Evolutionary conservation across 1,140 invertebrate species (phyloP).

Genomic region (Nephila pilipes): DNA sequence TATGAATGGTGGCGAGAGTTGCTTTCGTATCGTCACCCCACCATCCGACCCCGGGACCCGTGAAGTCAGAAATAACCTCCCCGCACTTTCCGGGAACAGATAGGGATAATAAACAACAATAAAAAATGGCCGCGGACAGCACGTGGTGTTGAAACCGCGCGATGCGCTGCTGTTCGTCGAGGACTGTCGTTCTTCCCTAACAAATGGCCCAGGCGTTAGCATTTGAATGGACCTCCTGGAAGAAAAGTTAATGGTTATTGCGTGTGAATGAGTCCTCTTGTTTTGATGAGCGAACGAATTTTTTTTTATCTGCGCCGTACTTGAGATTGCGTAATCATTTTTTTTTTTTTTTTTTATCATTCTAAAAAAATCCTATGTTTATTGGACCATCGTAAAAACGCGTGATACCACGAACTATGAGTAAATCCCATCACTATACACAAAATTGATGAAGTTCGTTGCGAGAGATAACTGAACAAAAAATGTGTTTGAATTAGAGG

Average conservation of each 20-base stretch:
- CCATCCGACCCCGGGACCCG: neutral
- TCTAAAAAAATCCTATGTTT: too few relatives aligned
- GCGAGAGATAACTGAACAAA: too few relatives aligned
- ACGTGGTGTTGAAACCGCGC: slow-evolving; percentile 10
- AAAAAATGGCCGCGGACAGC: slow-evolving; percentile 12
- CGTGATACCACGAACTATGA: too few relatives aligned
- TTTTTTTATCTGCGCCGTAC: neutral
- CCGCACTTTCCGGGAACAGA: slow-evolving; percentile 6
- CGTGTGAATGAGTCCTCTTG: slow-evolving; percentile 5
- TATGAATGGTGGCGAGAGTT: neutral
- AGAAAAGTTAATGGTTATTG: slow-evolving; percentile 23
- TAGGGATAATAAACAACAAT: slow-evolving; percentile 30
- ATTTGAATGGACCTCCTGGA: slow-evolving; percentile 1
- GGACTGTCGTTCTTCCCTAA: neutral
- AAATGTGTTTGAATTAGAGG: too few relatives aligned
- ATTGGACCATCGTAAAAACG: too few relatives aligned
- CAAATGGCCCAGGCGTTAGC: neutral
- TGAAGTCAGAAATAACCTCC: slow-evolving; percentile 13
- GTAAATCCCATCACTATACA: too few relatives aligned
- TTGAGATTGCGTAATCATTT: too few relatives aligned
- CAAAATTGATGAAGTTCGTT: too few relatives aligned
- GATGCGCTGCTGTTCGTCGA: neutral
- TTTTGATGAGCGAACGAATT: neutral
- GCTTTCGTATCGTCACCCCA: slow-evolving; percentile 1
- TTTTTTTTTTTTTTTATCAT: too few relatives aligned